A percentile compares a stretch with the other conserved stretches of the same genome.
These are phyloP conservation scores for Pteropus alecto DNA, from an alignment of 2,113 vertebrate species.

Conservation along the genomic window DNA sequence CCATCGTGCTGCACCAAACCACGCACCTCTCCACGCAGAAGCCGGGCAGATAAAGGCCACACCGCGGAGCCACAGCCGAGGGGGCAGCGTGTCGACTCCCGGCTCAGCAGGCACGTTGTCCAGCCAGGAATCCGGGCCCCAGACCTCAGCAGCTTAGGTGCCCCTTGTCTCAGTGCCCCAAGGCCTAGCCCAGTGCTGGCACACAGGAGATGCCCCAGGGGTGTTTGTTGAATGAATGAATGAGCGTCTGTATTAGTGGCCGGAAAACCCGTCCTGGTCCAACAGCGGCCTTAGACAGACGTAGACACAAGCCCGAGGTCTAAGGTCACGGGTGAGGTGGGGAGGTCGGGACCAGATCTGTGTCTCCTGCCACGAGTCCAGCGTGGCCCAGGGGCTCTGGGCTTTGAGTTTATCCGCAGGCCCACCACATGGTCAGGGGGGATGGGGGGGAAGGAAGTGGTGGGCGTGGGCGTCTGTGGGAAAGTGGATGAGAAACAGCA, in stretches of 20 bases:
- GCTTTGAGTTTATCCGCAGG: neutral
- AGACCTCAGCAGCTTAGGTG: too few relatives aligned
- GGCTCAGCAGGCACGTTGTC: neutral
- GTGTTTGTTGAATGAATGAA: neutral
- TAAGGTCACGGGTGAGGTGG: rapidly evolving
- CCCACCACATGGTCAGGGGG: neutral
- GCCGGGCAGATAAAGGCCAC: rapidly evolving
- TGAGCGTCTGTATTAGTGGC: rapidly evolving
- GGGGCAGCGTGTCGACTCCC: rapidly evolving
- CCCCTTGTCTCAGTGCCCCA: neutral
- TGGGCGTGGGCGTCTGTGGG: rapidly evolving
- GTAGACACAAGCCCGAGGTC: neutral
- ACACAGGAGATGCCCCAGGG: rapidly evolving
- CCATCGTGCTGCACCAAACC: rapidly evolving
- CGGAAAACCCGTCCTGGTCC: neutral
- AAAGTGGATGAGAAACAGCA: rapidly evolving
- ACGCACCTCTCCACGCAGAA: neutral
- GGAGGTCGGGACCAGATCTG: neutral
- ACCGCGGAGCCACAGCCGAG: rapidly evolving
- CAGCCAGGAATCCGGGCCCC: too few relatives aligned
- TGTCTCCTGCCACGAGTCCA: neutral
- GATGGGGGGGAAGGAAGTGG: rapidly evolving
- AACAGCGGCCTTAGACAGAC: neutral
- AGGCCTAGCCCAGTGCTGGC: neutral
- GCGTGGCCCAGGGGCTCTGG: too few relatives aligned